Evolutionary conservation across 35 echinoderm and acorn worm genomes (phyloP).

Genomic region (Ophioderma brevispina): DNA sequence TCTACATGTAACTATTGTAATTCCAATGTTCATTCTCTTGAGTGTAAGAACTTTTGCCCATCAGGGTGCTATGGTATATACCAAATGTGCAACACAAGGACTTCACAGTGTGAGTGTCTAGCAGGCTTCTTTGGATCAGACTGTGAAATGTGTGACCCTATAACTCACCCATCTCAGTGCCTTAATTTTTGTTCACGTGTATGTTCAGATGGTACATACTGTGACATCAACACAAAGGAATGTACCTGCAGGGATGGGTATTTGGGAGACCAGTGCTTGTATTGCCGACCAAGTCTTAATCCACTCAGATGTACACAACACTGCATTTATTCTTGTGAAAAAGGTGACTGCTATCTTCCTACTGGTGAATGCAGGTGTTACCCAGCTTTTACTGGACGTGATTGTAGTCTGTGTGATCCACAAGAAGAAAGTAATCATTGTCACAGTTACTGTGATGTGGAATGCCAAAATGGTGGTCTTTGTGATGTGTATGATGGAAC

Average conservation of each 20-base stretch:
- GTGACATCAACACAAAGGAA: neutral
- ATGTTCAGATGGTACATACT: neutral
- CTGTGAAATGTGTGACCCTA: neutral
- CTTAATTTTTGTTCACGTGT: neutral
- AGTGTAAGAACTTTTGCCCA: neutral
- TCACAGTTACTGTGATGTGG: neutral
- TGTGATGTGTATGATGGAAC: constrained; percentile 2
- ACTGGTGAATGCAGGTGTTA: neutral
- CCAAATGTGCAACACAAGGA: neutral
- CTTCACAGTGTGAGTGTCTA: neutral
- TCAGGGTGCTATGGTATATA: neutral
- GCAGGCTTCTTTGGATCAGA: neutral
- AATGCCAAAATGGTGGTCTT: neutral
- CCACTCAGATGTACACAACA: neutral
- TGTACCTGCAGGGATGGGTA: neutral
- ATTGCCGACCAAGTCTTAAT: neutral
- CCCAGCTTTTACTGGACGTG: neutral
- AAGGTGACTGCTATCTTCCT: neutral
- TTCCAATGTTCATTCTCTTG: neutral
- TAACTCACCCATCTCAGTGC: neutral
- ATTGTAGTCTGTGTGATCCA: neutral
- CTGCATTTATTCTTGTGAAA: neutral
- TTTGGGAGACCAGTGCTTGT: neutral
- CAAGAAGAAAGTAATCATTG: neutral
- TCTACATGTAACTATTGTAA: neutral